Conservation (phyloP, 2,888 invertebrate species). For the Synanthedon formicaeformis region DNA sequence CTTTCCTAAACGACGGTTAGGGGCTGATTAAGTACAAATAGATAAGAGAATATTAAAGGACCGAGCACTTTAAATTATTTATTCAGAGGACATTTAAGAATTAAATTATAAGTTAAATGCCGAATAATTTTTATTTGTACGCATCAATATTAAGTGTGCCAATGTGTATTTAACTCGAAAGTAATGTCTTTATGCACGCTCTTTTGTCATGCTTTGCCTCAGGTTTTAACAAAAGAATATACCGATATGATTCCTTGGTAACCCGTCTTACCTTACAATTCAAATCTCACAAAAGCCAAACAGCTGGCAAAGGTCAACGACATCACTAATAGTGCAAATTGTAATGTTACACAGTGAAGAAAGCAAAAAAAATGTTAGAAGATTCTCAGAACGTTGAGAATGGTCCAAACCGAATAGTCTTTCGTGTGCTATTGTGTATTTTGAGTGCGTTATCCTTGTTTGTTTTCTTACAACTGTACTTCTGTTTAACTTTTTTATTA, state of each 20-base stretch:
- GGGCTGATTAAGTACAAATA: conserved; percentile 4
- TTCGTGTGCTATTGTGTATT: conserved; percentile 18
- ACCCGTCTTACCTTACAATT: conserved; percentile 45
- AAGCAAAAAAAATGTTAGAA: conserved; percentile 44
- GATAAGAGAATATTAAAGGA: conserved; percentile 33
- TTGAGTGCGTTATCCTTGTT: conserved; percentile 24
- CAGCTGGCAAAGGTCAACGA: conserved; percentile 65
- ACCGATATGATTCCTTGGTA: conserved; percentile 53
- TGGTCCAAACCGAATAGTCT: conserved; percentile 36
- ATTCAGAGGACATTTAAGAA: not conserved
- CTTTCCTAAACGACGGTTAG: conserved; percentile 29
- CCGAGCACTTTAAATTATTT: conserved; percentile 3
- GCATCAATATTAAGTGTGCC: conserved; percentile 4
- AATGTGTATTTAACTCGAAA: conserved; percentile 28
- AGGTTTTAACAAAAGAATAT: conserved; percentile 36
- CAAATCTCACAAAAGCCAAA: conserved; percentile 51
- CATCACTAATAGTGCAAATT: conserved; percentile 60
- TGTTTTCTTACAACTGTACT: conserved; percentile 1
- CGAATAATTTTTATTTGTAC: too few relatives aligned
- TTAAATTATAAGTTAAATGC: too few relatives aligned
- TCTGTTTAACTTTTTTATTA: not conserved
- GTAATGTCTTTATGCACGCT: conserved; percentile 62
- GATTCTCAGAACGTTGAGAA: conserved; percentile 35
- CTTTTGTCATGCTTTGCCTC: conserved; percentile 44
- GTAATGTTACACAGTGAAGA: conserved; percentile 54